phyloP scores from a whole-genome alignment of 2,113 vertebrate genomes.

The Stictonetta naevosa region DNA sequence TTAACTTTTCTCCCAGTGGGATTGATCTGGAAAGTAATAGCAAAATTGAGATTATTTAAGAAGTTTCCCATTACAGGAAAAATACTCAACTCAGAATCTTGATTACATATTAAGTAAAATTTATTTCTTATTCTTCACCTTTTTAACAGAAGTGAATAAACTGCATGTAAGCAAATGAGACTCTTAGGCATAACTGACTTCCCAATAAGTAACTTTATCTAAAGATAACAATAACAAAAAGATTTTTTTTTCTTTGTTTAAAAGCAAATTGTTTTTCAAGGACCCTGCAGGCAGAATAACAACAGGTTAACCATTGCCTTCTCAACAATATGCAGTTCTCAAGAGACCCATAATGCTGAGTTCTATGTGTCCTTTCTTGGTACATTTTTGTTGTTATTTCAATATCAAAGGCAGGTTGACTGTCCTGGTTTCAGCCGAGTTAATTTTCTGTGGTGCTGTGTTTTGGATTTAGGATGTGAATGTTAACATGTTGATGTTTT shows the following conservation, averaged over 20 bases:
- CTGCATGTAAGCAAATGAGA: neutral
- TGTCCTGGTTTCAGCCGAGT: no score
- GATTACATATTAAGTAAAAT: neutral
- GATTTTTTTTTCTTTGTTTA: neutral
- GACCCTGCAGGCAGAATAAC: neutral
- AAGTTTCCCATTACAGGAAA: neutral
- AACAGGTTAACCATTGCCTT: neutral
- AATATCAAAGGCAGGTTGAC: neutral
- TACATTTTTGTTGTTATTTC: neutral
- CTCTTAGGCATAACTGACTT: neutral
- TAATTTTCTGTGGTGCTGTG: no score
- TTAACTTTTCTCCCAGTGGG: neutral
- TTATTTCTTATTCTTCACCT: neutral
- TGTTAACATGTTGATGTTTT: no score
- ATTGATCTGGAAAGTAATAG: neutral
- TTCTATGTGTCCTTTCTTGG: neutral
- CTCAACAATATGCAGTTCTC: neutral
- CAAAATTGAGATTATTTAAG: neutral
- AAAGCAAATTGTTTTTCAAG: neutral
- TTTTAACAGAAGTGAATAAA: neutral
- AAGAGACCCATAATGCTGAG: neutral
- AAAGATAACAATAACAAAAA: neutral
- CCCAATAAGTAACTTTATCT: neutral
- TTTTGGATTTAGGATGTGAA: no score
- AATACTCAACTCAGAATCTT: neutral